phyloP scores from a whole-genome alignment of 2,888 invertebrate species.

The Xanthorhoe spadicearia region DNA sequence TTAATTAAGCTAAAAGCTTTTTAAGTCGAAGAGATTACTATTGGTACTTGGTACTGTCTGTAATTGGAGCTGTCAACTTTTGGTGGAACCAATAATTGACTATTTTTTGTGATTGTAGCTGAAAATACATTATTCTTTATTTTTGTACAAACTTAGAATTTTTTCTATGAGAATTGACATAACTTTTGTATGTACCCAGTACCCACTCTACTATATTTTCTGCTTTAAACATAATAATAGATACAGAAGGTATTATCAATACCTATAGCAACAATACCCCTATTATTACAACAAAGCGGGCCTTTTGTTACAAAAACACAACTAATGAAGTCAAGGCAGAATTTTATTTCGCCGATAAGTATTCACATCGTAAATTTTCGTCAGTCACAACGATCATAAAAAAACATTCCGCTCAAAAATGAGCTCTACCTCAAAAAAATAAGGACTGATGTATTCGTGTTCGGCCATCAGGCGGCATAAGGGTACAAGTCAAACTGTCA shows the following conservation, averaged over 20 bases:
- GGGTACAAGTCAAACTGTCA: constrained; percentile 61
- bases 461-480: constrained; percentile 37
- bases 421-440: constrained; percentile 6
- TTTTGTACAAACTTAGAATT: no score
- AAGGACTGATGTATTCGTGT: constrained; percentile 39
- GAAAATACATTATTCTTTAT: no score
- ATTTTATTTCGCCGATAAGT: constrained; percentile 75
- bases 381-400: constrained; percentile 80
- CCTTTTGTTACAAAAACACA: constrained; percentile 65
- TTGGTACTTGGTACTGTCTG: constrained; percentile 16
- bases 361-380: constrained; percentile 82
- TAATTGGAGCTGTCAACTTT: constrained; percentile 10
- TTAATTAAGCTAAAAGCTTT: constrained; percentile 77
- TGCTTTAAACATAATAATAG: constrained; percentile 20
- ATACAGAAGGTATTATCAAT: constrained; percentile 73
- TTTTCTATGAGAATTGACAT: not conserved
- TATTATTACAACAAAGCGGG: constrained; percentile 69
- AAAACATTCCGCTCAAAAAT: constrained; percentile 51
- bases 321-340: constrained; percentile 77
- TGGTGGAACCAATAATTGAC: not conserved
- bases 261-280: constrained; percentile 52
- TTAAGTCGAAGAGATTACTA: constrained; percentile 50
- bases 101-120: not conserved
- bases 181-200: no score
- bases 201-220: not conserved